Conservation (phyloP, 2,797 vertebrate species). For the Onychomys arenicola region DNA sequence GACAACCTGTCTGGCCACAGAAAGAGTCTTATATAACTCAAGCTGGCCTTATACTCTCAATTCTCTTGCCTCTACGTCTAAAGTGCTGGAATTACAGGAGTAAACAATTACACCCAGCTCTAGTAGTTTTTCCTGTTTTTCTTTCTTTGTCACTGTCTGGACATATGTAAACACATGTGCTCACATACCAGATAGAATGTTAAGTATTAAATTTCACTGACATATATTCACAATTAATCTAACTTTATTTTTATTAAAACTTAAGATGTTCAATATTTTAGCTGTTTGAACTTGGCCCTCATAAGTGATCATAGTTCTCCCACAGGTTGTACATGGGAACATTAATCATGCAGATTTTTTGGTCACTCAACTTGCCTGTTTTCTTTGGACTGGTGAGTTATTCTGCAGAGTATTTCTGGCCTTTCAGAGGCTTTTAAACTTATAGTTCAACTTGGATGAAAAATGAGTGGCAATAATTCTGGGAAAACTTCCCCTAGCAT, state of each 20-base stretch:
- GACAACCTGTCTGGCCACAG: not conserved
- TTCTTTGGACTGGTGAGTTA: not conserved
- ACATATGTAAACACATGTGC: not conserved
- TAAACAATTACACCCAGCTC: not conserved
- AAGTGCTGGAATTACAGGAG: not conserved
- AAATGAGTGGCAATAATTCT: conserved; percentile 13
- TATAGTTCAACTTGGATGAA: conserved; percentile 47
- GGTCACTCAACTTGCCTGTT: not conserved
- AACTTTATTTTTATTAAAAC: conserved; percentile 31
- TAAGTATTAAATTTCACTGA: not conserved
- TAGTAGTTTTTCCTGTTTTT: not conserved
- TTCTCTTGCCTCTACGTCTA: not conserved
- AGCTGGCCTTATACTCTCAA: not conserved
- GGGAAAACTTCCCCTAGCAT: not conserved
- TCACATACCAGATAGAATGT: not conserved
- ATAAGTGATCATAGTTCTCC: not conserved
- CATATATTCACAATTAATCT: not conserved
- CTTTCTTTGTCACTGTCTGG: not conserved
- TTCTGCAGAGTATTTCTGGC: not conserved
- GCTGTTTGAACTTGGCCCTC: not conserved
- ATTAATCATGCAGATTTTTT: not conserved
- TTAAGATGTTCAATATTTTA: not conserved
- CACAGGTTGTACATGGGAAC: not conserved
- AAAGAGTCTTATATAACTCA: not conserved
- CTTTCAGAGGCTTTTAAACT: conserved; percentile 31